Conservation (phyloP, 2,888 invertebrate species). For the Pasiphila rectangulata region DNA sequence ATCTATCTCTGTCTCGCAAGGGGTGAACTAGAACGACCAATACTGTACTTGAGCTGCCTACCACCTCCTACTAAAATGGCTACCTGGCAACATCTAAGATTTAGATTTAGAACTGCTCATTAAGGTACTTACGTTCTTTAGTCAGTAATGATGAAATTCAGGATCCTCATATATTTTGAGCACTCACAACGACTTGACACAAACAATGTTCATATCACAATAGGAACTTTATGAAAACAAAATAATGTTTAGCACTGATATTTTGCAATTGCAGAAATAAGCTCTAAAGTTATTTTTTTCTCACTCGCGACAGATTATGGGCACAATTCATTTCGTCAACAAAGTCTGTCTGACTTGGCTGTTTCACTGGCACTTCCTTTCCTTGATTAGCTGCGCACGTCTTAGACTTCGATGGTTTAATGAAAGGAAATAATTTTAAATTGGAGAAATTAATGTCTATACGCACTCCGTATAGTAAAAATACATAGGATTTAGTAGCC, state of each 20-base stretch:
- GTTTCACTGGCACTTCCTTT: slow-evolving; percentile 32
- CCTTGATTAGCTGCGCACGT: slow-evolving; percentile 40
- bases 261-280: slow-evolving; percentile 21
- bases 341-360: slow-evolving; percentile 28
- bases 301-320: slow-evolving; percentile 36
- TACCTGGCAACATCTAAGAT: slow-evolving; percentile 17
- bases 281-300: slow-evolving; percentile 23
- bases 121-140: slow-evolving; percentile 18
- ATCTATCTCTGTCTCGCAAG: slow-evolving; percentile 4
- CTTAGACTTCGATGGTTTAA: slow-evolving; percentile 22
- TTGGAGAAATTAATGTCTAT: too few relatives aligned
- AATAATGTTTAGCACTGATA: slow-evolving; percentile 17
- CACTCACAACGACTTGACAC: slow-evolving; percentile 20
- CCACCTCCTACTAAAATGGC: slow-evolving; percentile 31
- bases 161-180: background rate
- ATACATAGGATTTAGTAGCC: too few relatives aligned
- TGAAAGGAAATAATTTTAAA: too few relatives aligned
- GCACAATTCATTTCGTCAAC: slow-evolving; percentile 50
- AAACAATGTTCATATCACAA: slow-evolving; percentile 41
- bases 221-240: slow-evolving; percentile 35
- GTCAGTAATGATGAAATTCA: slow-evolving; percentile 2
- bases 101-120: too few relatives aligned
- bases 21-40: background rate
- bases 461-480: too few relatives aligned
- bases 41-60: too few relatives aligned